A percentile compares a stretch with the other conserved stretches of the same genome.
Conservation (phyloP, 2,888 invertebrate species). For the Arrhopalites spinosus region DNA sequence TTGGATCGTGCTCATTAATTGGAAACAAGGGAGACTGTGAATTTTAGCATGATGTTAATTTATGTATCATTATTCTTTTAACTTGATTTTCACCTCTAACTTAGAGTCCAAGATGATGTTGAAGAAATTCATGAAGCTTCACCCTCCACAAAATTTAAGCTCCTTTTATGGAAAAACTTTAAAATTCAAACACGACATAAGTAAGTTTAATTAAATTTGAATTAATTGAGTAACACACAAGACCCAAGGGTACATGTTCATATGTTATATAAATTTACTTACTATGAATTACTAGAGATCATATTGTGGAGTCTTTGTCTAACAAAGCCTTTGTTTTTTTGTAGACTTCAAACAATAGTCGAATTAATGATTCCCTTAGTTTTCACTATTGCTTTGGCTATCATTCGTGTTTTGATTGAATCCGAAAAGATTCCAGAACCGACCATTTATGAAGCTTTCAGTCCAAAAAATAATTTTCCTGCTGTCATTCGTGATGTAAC, state of each 20-base stretch:
- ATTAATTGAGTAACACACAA: too few relatives aligned
- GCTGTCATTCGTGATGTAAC: conserved; percentile 40
- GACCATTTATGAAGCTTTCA: conserved; percentile 58
- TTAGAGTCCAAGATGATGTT: background rate
- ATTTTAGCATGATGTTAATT: too few relatives aligned
- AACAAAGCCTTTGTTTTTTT: too few relatives aligned
- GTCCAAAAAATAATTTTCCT: conserved; percentile 40
- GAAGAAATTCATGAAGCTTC: background rate
- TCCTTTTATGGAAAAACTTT: conserved; percentile 78
- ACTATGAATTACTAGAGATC: too few relatives aligned
- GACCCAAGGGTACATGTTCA: too few relatives aligned
- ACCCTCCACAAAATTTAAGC: conserved; percentile 61
- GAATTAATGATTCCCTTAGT: conserved; percentile 63
- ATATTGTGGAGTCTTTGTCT: too few relatives aligned
- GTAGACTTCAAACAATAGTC: too few relatives aligned
- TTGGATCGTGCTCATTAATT: too few relatives aligned
- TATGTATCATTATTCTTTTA: background rate
- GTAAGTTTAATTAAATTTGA: too few relatives aligned
- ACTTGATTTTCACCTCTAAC: background rate
- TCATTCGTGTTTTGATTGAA: conserved; percentile 65
- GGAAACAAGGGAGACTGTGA: too few relatives aligned
- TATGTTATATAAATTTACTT: too few relatives aligned
- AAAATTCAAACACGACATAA: conserved; percentile 75
- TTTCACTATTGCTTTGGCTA: conserved; percentile 70
- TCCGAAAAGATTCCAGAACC: conserved; percentile 48